Evolutionary conservation across 2,888 invertebrate genomes (phyloP), one percentile per base, ranked within the genome.

Genomic region (Pristionchus mayeri): DNA sequence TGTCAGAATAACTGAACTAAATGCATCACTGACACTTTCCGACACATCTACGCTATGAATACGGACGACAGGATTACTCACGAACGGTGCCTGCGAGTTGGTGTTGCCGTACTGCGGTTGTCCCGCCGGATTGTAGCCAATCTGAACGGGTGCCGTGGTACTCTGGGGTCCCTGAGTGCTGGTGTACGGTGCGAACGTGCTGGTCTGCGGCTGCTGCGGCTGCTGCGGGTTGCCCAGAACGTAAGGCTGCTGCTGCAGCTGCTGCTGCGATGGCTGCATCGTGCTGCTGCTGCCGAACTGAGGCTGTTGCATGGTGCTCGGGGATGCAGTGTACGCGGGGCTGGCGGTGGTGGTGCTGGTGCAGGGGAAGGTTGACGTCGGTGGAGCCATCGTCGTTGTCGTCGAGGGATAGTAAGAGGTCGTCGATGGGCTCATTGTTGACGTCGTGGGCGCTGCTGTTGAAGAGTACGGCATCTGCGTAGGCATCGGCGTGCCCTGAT

Each of bases 201-300:
- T 71, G 37, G n/a, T n/a, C 37, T 40, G 11, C 54, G 7, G 54
- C 21, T 54, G 54, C 54, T 54, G 67, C 7, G 30, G 67, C 67
- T 67, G 67, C 21, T 37, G 63, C 63, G 63, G 16, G 57, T 21
- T 57, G 63, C 63, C 63, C 27, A 63, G 76, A 50, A 78, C 50
- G 18, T 50, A 78, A 21, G 76, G 76, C 30, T 78, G 76, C 50
- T 78, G 76, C 48, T 78, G 50, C 50, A 50, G 76, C 50, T 78
- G 76, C 50, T 78, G 76, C 71, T 21, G 71, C 40, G 37, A 44
- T 0, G 71, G 76, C 27, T 78, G 50, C 50, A 50, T 48, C 50
- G 48, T 30, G 48, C 44, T 75, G 0, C 16, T 6, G 48, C 44
- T 75, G 0, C 16, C 13, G 75, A 75, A 75, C 75, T 44, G 75